phyloP scores from a whole-genome alignment of 2,113 vertebrate species.

The Pterocles orientalis region DNA sequence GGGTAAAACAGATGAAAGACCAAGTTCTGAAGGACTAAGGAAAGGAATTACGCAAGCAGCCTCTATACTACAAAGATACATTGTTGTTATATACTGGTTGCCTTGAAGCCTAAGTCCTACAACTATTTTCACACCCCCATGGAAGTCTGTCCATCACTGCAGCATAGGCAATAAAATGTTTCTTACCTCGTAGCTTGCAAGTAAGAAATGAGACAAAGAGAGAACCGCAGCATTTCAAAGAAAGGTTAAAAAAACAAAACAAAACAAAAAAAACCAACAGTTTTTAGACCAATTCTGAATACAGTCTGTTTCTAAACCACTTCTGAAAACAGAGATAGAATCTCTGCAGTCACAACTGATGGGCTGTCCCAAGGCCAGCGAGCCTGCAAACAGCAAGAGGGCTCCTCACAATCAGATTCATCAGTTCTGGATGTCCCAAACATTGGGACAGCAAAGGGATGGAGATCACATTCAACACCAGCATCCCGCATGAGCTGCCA shows the following conservation, averaged over 20 bases:
- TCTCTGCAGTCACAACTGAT: neutral
- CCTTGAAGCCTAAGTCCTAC: neutral
- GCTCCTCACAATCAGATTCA: no score
- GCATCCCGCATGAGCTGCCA: neutral
- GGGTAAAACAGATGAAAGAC: neutral
- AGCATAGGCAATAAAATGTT: neutral
- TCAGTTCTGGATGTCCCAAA: neutral
- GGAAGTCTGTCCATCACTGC: neutral
- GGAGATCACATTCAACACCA: neutral
- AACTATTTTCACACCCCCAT: neutral
- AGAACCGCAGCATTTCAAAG: neutral
- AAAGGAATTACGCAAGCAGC: neutral
- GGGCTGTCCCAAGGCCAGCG: neutral
- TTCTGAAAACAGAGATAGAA: neutral
- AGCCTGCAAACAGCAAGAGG: neutral
- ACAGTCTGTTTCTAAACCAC: neutral
- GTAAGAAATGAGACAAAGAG: no score
- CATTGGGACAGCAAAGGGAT: rapidly evolving
- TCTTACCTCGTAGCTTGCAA: neutral
- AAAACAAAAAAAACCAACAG: no score
- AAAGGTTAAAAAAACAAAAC: no score
- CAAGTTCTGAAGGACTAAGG: neutral
- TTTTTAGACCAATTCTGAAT: neutral
- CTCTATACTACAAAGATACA: neutral
- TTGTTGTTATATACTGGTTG: rapidly evolving